A percentile compares a stretch with the other conserved stretches of the same genome.
Evolutionary conservation across 1,140 invertebrate species (phyloP).

Genomic region (Brachionus plicatilis): DNA sequence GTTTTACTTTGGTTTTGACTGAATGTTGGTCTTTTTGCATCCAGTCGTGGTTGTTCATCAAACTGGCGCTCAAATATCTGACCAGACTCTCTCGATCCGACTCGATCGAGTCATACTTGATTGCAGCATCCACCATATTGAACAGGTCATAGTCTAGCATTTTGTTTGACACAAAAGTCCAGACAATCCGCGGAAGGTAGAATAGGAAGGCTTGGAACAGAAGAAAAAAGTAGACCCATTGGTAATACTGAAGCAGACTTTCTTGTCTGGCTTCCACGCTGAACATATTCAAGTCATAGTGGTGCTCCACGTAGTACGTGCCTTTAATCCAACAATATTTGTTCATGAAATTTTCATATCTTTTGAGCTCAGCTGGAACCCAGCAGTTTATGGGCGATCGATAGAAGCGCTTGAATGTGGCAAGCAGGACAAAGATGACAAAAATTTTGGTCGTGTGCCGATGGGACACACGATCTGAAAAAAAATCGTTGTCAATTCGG

Average conservation of each 20-base stretch:
- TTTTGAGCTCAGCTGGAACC: conserved; percentile 54
- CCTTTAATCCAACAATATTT: conserved; percentile 46
- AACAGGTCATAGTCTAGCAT: conserved; percentile 33
- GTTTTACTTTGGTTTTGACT: not conserved
- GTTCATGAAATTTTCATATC: conserved; percentile 56
- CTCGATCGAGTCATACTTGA: not conserved
- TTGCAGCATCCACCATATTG: conserved; percentile 6
- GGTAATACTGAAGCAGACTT: conserved; percentile 33
- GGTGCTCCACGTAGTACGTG: conserved; percentile 42
- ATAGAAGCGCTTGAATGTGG: conserved; percentile 59
- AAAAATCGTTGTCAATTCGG: conserved; percentile 55
- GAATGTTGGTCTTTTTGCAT: not conserved
- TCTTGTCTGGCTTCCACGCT: conserved; percentile 6
- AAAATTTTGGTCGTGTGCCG: conserved; percentile 58
- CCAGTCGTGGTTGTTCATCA: not conserved
- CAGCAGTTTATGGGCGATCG: conserved; percentile 59
- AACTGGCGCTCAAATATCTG: conserved; percentile 18
- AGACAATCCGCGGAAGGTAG: conserved; percentile 41
- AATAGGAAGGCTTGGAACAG: conserved; percentile 41
- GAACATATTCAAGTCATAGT: not conserved
- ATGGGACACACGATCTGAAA: conserved; percentile 60
- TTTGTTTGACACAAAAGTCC: conserved; percentile 18
- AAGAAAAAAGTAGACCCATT: conserved; percentile 42
- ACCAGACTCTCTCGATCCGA: not conserved
- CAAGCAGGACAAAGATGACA: conserved; percentile 58